Evolutionary conservation across 2,113 vertebrate genomes (phyloP), one percentile per base, ranked within the genome.

Genomic region (Neomonachus schauinslandi): DNA sequence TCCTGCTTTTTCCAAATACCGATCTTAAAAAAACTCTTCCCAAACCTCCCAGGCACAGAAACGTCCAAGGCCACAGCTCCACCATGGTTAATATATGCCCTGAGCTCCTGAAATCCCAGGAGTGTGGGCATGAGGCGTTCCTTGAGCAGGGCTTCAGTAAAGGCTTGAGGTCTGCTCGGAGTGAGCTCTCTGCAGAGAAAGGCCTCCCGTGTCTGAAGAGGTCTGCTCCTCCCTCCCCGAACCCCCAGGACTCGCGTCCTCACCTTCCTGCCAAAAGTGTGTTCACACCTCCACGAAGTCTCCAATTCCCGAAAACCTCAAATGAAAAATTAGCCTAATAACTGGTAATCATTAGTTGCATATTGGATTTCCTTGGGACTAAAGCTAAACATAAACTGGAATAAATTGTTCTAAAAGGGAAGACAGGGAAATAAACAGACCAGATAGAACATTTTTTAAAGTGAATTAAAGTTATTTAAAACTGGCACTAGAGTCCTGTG

Each of bases 361-460:
- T 42, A 69, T 51, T 67, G 53, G 28, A 82, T 82, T 61, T 80
- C 71, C 65, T 57, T 51, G 91, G 76, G 71, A 81, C 36, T 69
- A 71, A 81, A 94, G 65, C 22, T 33, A 76, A 89, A 61, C 4
- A n/a, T 55, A 92, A 84, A 69, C 79, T 69, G 36, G 16, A 91
- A 85, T 61, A 63, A 81, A 89, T 77, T 55, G 61, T 46, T 93
- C 51, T 84, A 80, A 71, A 89, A 85, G 82, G 33, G 22, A 69
- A 91, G 13, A 63, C 21, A 72, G 39, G 13, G 33, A 53, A 72
- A 89, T 31, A 79, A 79, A 53, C 63, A 65, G 65, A 63, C 13
- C 36, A 87, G 24, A 36, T 80, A 2, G 21, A 46, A 2, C 33
- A 22, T 57, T 84, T 76, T 65, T 85, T 42, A 42, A 15, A 65